Evolutionary conservation across 2,888 invertebrate genomes (phyloP), one percentile per base, ranked within the genome.

Genomic region (Lathronympha strigana): DNA sequence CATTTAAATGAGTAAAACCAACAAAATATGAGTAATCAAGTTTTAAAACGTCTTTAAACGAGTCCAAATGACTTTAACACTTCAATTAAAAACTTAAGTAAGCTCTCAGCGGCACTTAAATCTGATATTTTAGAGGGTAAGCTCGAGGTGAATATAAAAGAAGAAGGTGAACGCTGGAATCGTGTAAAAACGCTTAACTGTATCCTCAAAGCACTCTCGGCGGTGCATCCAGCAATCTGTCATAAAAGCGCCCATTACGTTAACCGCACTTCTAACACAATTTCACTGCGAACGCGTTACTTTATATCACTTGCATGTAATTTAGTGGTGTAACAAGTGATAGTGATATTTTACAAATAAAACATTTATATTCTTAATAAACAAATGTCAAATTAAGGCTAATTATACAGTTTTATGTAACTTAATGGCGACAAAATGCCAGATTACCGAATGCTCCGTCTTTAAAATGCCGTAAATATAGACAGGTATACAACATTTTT

Each of bases 171-270:
- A n/a, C 43, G 45, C 57, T 45, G 9, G 55, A 55, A n/a, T 57
- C 57, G 57, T 57, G 43, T 57, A 45, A 57, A 57, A 57, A 57
- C 57, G 43, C 43, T 57, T 57, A 45, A 57, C 31, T 28, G 28
- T 55, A 43, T 47, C 47, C 47, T 47, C 47, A 63, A 33, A 47
- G 43, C 36, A 36, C 58, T 33, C 58, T 45, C 50, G 23, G 23
- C 15, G 45, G 19, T 61, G 53, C 53, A 61, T 60, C 54, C 38
- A 47, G 60, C 61, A 54, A 53, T 54, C 53, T 60, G 38, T 45
- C 60, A 54, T 66, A 49, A 66, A 60, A 64, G 36, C 60, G n/a
- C 11, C 53, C 64, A 64, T 64, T 60, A 53, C 21, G 5, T 47
- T 38, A 53, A 60, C 58, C 49, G 43, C 25, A 25, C 36, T 55